Evolutionary conservation across 2,888 invertebrate genomes (phyloP), one percentile per base, ranked within the genome.

Genomic region (Tinea trinotella): DNA sequence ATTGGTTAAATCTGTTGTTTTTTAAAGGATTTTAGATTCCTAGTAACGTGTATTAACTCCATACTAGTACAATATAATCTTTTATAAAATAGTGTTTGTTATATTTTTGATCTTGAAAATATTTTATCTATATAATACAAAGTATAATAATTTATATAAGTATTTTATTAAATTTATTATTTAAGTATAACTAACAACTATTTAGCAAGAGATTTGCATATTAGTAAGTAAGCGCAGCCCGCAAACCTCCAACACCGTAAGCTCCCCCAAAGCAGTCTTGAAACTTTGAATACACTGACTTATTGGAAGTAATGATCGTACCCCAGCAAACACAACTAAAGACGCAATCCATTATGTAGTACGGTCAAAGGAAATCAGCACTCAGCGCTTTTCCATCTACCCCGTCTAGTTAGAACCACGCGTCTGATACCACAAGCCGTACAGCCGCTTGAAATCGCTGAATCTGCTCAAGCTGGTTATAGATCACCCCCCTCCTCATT

Each of bases 361-460:
- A 46, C 46, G 46, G 46, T 46, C 46, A 46, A 18, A 19, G 46
- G 19, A 46, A 46, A 46, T 46, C 46, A 46, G 46, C 46, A 46
- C 46, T 46, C 46, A 19, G 46, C 44, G 54, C 54, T 46, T 54
- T 44, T 17, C 22, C 22, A 53, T 22, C 44, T 22, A 46, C 30
- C 24, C 54, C 46, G 54, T 54, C 46, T 54, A 46, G 54, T 54
- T 54, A 30, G 17, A 15, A 13, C 46, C 35, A 20, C 44, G 56
- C 55, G 56, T 56, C 55, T 57, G 53, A 57, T 53, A 54, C 55
- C 52, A 46, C 54, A 57, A 58, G 55, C 57, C 36, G 48, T 46
- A 48, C 57, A 54, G 50, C 52, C 10, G 52, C 17, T 55, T 20
- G 52, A 52, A 56, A 56, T 54, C 30, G 49, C 52, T 54, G 57